These are phyloP conservation scores for Phragmatobia fuliginosa DNA, from an alignment of 2,888 invertebrate species.

Conservation along the genomic window DNA sequence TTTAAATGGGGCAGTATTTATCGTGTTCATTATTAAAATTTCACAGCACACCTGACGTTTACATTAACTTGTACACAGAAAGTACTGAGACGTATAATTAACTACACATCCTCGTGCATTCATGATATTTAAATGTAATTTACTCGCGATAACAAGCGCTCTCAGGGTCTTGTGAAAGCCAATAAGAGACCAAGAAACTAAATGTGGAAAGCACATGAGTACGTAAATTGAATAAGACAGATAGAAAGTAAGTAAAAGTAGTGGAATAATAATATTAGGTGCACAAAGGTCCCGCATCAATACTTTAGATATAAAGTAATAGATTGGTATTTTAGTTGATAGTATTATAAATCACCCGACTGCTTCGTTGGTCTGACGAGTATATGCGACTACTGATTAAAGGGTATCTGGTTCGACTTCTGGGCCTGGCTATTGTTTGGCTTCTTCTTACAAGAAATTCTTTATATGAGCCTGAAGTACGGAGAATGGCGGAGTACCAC, in stretches of 20 bases:
- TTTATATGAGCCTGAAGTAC: no score
- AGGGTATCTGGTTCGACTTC: no score
- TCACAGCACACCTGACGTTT: constrained; percentile 7
- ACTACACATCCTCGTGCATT: constrained; percentile 16
- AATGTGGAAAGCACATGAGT: constrained; percentile 9
- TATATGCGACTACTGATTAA: no score
- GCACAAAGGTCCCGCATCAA: not conserved
- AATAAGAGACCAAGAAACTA: constrained; percentile 21
- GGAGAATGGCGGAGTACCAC: no score
- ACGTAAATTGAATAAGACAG: constrained; percentile 7
- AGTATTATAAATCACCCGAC: no score
- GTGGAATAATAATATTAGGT: not conserved
- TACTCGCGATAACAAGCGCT: constrained; percentile 18
- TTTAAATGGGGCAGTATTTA: constrained; percentile 6
- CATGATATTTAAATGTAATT: constrained; percentile 22
- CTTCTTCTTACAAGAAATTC: no score
- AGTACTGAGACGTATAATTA: constrained; percentile 9
- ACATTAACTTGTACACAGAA: constrained; percentile 7
- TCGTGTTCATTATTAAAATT: constrained; percentile 3
- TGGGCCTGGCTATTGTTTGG: no score
- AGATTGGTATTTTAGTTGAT: not conserved
- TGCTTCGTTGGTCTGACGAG: no score
- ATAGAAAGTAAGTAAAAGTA: constrained; percentile 7
- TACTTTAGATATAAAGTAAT: not conserved
- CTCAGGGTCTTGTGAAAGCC: constrained; percentile 17